Base-by-base conservation (phyloP, 2,888 invertebrate genomes). In the Anarsia innoxiella region DNA sequence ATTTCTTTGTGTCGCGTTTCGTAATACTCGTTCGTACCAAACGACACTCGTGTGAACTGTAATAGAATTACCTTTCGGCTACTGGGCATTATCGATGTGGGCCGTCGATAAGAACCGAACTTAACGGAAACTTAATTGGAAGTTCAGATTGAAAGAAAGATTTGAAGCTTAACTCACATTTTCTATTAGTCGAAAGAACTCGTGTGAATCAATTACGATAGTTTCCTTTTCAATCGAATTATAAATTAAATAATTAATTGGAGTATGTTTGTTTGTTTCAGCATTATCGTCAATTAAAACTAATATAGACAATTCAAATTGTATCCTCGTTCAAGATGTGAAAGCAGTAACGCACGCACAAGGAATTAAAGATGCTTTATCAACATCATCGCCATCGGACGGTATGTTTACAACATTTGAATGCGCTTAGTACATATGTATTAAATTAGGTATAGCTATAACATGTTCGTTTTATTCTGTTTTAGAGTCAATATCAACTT, bases 221-320 rank as follows among this genome's bases (percentile, higher is more conserved):
- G 16, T 9, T 8, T 23, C 5, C 30, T 6, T 8, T 12, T 31
- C 31, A 30, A 19, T 11, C 19, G 12, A 2, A 23, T 29, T 19
- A 9, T 16, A 26, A 23, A 23, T 26, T 31, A 14, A 10, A 16
- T 25, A 10, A 13, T 11, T 26, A 39, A 31, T 37, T 36, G 14
- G 30, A 23, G 15, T 19, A 16, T 42, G 32, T 36, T 12, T 40
- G 15, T 63, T 76, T 77, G 66, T 91, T 91, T 30, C 90, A 94
- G 94, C 93, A 75, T 91, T 94, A 86, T 94, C 92, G 87, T 94
- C 94, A 73, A 94, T 94, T 93, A 91, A 93, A 85, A 91, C 91
- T 75, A 91, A 91, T 84, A 91, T 93, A 88, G 94, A 94, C 88
- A 91, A 91, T 83, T 89, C 93, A 68, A 94, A 94, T 85, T 95